phyloP scores from a whole-genome alignment of 2,113 vertebrate species.

The Archilochus colubris region DNA sequence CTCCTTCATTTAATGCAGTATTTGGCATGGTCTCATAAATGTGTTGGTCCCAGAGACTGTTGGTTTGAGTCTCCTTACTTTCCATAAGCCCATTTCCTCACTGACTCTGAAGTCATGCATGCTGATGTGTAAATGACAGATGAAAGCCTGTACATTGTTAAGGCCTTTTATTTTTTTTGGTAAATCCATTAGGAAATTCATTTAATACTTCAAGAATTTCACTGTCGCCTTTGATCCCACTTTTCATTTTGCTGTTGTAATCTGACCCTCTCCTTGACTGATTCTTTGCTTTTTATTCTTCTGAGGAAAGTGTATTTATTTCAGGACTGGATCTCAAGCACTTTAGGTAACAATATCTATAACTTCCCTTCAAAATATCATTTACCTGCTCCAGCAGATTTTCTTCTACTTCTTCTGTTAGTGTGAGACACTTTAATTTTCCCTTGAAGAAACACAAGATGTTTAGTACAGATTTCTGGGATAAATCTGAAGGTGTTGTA shows the following conservation, averaged over 20 bases:
- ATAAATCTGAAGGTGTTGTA: neutral
- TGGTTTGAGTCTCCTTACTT: conserved; percentile 16
- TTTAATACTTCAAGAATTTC: conserved; percentile 50
- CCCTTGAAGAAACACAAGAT: neutral
- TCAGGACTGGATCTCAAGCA: neutral
- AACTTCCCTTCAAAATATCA: neutral
- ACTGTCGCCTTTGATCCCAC: neutral
- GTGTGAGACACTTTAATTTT: neutral
- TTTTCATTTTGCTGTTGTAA: conserved; percentile 31
- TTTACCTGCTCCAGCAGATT: neutral
- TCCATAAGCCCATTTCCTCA: neutral
- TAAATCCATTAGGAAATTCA: conserved; percentile 57
- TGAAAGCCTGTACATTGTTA: neutral
- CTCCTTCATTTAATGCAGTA: neutral
- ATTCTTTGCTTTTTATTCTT: conserved; percentile 8
- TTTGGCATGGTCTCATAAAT: neutral
- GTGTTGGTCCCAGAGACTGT: neutral
- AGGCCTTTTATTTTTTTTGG: neutral
- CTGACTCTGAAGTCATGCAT: conserved; percentile 19
- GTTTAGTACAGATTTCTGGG: neutral
- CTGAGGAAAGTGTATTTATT: neutral
- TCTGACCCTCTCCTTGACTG: conserved; percentile 19
- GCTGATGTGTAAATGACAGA: conserved; percentile 34
- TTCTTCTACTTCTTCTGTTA: neutral
- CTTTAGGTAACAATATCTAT: neutral